Conservation (phyloP, 2,113 vertebrate genomes). For the Nansenia antarctica region DNA sequence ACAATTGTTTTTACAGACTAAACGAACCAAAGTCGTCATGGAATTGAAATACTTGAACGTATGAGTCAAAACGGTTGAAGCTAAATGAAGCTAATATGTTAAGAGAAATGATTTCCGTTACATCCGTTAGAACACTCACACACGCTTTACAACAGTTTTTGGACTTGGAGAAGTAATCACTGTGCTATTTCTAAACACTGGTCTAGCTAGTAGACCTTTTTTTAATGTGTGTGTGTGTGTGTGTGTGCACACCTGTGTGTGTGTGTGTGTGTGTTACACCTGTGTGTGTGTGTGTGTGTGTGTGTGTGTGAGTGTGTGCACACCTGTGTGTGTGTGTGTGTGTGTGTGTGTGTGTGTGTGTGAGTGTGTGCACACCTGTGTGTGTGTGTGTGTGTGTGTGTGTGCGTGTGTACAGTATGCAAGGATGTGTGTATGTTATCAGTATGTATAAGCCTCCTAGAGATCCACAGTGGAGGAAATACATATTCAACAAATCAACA, state of each 20-base stretch:
- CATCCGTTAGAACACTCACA: conserved; percentile 39
- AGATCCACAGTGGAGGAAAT: too few species aligned
- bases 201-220: conserved; percentile 19
- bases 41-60: conserved; percentile 30
- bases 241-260: too few species aligned
- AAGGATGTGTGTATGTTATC: too few species aligned
- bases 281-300: too few species aligned
- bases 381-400: too few species aligned
- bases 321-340: neutral
- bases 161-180: conserved; percentile 12
- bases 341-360: neutral
- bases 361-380: neutral
- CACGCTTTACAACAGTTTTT: conserved; percentile 33
- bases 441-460: too few species aligned
- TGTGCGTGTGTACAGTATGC: too few species aligned
- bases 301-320: too few species aligned
- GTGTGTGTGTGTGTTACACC: too few species aligned
- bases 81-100: conserved; percentile 36
- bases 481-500: too few species aligned
- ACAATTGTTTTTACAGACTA: conserved; percentile 47
- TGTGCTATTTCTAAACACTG: conserved; percentile 49
- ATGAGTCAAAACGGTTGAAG: conserved; percentile 49
- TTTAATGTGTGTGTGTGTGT: neutral
- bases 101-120: neutral
- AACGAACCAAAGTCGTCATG: conserved; percentile 16